A percentile compares a stretch with the other conserved stretches of the same genome.
phyloP scores from a whole-genome alignment of 2,797 vertebrate genomes.

The Diceros bicornis region DNA sequence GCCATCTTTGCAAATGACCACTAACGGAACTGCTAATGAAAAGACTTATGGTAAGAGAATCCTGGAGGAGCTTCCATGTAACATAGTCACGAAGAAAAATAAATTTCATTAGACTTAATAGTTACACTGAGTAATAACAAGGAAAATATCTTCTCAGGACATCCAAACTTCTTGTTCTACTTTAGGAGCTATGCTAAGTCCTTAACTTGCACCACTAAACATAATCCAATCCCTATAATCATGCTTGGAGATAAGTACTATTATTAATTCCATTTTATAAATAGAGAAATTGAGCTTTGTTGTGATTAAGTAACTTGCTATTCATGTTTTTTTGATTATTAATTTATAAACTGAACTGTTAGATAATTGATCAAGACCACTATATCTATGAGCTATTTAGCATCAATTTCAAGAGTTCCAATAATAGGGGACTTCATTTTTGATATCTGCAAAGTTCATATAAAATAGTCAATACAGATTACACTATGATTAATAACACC shows the following conservation, averaged over 20 bases:
- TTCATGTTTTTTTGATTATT: neutral
- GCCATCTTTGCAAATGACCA: neutral
- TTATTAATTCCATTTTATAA: conserved; percentile 27
- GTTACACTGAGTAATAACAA: neutral
- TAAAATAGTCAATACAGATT: conserved; percentile 34
- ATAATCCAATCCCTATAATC: neutral
- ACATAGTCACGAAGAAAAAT: neutral
- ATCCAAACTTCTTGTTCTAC: neutral
- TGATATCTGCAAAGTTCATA: conserved; percentile 20
- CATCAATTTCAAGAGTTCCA: neutral
- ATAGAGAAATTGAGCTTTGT: neutral
- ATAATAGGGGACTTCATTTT: conserved; percentile 14
- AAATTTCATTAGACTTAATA: neutral
- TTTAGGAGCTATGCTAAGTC: neutral
- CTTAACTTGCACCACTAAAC: neutral
- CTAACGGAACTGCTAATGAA: neutral
- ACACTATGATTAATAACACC: conserved; percentile 24
- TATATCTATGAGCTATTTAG: neutral
- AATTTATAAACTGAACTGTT: conserved; percentile 32
- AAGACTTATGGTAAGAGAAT: neutral
- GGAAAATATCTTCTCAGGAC: neutral
- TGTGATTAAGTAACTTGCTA: neutral
- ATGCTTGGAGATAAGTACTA: neutral
- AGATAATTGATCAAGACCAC: conserved; percentile 19
- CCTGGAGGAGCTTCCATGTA: neutral